A percentile compares a stretch with the other conserved stretches of the same genome.
Conservation (phyloP, 2,797 vertebrate species). For the Kryptopterus vitreolus region DNA sequence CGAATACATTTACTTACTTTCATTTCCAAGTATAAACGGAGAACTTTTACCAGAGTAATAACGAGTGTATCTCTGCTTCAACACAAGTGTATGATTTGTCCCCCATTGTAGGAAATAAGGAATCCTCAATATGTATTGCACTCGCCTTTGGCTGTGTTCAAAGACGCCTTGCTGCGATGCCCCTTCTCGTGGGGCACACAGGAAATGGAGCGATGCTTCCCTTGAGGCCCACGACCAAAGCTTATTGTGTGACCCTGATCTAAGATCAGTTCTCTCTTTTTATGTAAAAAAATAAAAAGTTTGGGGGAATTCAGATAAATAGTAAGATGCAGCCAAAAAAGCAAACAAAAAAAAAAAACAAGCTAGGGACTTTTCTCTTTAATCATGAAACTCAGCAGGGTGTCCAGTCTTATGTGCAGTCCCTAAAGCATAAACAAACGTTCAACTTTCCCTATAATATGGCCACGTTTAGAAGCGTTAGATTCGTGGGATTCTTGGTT, state of each 20-base stretch:
- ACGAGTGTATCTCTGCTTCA: too few species aligned
- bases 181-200: slow-evolving; percentile 36
- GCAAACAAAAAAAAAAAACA: not conserved
- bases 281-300: not conserved
- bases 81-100: too few species aligned
- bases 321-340: not conserved
- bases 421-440: not conserved
- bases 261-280: not conserved
- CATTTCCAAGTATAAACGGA: too few species aligned
- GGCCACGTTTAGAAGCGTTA: not conserved
- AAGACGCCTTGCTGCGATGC: slow-evolving; percentile 39
- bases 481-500: not conserved
- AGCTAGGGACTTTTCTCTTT: not conserved
- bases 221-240: slow-evolving; percentile 29
- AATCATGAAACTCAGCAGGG: not conserved
- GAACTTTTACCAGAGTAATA: too few species aligned
- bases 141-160: slow-evolving; percentile 36
- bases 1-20: too few species aligned
- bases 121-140: too few species aligned
- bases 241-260: slow-evolving; percentile 19
- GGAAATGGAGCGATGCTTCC: slow-evolving; percentile 42
- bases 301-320: not conserved
- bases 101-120: too few species aligned
- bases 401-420: slow-evolving; percentile 13
- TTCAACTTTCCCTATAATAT: not conserved